Base-by-base conservation (phyloP, 2,888 invertebrate species). In the Hybos culiciformis region DNA sequence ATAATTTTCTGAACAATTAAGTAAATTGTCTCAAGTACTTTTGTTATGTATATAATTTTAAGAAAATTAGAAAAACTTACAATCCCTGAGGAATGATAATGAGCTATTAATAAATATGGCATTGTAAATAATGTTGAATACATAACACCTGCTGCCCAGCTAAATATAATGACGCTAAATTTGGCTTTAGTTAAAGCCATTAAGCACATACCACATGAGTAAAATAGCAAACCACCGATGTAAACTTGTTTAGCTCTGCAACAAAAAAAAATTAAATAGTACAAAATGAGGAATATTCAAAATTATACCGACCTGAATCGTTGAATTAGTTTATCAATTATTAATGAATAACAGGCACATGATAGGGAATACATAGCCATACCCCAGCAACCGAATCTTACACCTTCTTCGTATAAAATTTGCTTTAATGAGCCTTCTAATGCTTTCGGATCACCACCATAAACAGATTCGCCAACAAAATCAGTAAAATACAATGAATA, bases 61-160 rank as follows among this genome's bases (percentile, higher is more conserved):
- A 17, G 17, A 5, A 24, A n/a, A n/a, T n/a, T n/a, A n/a, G n/a
- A n/a, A n/a, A n/a, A n/a, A n/a, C 75, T 75, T 70, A 92, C 94
- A 70, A 77, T 80, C 54, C 86, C 83, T 46, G 79, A 80, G n/a
- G 88, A 81, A 61, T 96, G 94, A 62, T 94, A 96, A 61, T 90
- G 86, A 5, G 96, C 94, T 21, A 96, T 79, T 42, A 96, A 71
- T 26, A 94, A 70, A 59, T 93, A 96, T 2, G 94, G 94, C 90
- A 96, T 90, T 9, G 94, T 96, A 67, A 96, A 96, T 20, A 96
- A 73, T 0, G 94, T 94, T 12, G 94, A 92, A 66, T 96, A 96
- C 91, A 94, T 92, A 37, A 96, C 81, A 3, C 96, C 94, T 2
- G 94, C 92, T 0, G 90, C 83, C 77, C 91, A 87, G 51, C 93